Percentiles rank a stretch among this genome's conserved stretches.
phyloP scores from a whole-genome alignment of 2,113 vertebrate genomes.

The Phoenicopterus ruber region DNA sequence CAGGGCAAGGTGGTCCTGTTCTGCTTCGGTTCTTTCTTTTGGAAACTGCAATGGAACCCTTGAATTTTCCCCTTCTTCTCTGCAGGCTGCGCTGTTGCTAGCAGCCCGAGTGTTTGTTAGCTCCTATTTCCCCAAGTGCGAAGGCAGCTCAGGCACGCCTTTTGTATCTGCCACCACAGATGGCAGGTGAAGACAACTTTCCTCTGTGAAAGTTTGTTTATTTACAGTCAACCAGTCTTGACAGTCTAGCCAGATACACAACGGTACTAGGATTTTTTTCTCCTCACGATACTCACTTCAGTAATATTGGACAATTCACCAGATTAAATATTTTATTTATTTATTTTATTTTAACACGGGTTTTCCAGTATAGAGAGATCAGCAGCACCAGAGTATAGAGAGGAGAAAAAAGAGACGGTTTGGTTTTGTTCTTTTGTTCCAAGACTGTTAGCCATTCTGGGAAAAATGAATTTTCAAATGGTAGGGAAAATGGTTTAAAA shows the following conservation, averaged over 20 bases:
- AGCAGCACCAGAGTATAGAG: background rate
- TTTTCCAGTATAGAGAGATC: background rate
- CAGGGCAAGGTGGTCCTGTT: rapidly evolving
- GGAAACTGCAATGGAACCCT: background rate
- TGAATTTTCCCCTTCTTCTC: background rate
- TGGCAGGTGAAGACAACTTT: background rate
- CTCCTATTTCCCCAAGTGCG: rapidly evolving
- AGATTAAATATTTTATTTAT: background rate
- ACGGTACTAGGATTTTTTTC: background rate
- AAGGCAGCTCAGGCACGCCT: rapidly evolving
- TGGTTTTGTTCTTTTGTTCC: background rate
- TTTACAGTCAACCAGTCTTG: background rate
- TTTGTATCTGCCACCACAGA: rapidly evolving
- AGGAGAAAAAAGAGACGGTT: background rate
- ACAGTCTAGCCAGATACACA: background rate
- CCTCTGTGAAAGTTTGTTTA: background rate
- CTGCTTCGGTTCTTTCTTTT: background rate
- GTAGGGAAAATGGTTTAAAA: background rate
- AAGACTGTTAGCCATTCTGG: background rate
- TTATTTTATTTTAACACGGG: background rate
- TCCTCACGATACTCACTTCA: background rate
- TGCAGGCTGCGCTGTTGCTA: background rate
- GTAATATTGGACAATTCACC: background rate
- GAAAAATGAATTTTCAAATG: background rate
- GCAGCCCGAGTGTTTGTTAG: background rate